phyloP scores from a whole-genome alignment of 2,113 vertebrate genomes.

The Otis tarda region DNA sequence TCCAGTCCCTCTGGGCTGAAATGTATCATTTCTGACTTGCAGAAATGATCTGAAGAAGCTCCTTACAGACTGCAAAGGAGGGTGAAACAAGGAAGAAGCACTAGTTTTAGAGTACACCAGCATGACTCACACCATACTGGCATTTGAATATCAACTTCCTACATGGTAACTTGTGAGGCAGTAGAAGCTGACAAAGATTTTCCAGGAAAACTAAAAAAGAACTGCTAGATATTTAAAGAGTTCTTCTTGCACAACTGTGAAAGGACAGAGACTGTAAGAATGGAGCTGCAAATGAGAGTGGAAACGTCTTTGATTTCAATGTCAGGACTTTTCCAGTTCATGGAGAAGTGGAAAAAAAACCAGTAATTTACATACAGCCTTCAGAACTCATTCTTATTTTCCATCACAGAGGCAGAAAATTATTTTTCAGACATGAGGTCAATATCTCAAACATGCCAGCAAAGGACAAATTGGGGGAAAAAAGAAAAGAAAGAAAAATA shows the following conservation, averaged over 20 bases:
- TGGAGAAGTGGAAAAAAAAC: neutral
- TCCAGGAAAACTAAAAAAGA: neutral
- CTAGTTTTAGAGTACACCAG: neutral
- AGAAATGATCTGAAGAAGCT: neutral
- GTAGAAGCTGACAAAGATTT: neutral
- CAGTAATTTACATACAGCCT: neutral
- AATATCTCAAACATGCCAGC: constrained; percentile 41
- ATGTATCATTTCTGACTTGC: neutral
- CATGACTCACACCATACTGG: neutral
- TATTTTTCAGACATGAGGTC: neutral
- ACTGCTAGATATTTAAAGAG: neutral
- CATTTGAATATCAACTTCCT: neutral
- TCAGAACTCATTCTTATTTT: constrained; percentile 1
- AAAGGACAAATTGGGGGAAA: neutral
- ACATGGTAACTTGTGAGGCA: neutral
- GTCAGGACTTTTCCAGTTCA: neutral
- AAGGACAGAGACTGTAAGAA: neutral
- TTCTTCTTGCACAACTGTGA: neutral
- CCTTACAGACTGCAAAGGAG: neutral
- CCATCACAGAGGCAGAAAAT: constrained; percentile 15
- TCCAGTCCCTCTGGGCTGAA: neutral
- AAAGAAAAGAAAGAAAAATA: neutral
- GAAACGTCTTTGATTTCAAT: neutral
- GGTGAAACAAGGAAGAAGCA: neutral
- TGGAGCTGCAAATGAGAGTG: neutral